Evolutionary conservation across 2,888 invertebrate species (phyloP).

Genomic region (Coelogynopora nodosa): DNA sequence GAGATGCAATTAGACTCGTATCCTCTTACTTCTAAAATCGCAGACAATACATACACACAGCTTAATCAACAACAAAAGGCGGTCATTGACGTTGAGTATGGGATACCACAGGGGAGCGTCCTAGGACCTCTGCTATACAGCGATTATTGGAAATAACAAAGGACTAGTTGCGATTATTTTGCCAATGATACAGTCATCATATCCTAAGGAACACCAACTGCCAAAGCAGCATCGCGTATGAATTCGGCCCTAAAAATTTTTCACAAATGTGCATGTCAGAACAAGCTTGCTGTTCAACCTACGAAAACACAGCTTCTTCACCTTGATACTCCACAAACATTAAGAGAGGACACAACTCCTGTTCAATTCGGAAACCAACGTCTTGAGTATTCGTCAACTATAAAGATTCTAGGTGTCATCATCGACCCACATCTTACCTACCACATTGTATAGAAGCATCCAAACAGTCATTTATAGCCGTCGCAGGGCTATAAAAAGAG

Average conservation of each 20-base stretch:
- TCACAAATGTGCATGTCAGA: constrained; percentile 14
- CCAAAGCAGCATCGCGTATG: constrained; percentile 19
- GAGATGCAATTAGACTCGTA: not conserved
- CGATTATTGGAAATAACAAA: constrained; percentile 14
- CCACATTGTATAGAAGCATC: constrained; percentile 8
- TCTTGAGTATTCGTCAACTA: constrained; percentile 10
- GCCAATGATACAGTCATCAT: not conserved
- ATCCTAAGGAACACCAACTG: not conserved
- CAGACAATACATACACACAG: constrained; percentile 14
- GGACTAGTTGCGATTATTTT: constrained; percentile 6
- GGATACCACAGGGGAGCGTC: constrained; percentile 6
- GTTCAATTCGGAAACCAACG: constrained; percentile 15
- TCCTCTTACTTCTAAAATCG: constrained; percentile 4
- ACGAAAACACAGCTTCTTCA: not conserved
- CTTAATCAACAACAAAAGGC: not conserved
- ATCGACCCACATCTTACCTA: constrained; percentile 9
- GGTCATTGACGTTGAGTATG: constrained; percentile 1
- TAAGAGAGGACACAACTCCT: constrained; percentile 24
- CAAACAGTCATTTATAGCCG: not conserved
- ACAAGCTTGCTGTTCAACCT: constrained; percentile 12
- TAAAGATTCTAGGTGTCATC: constrained; percentile 4
- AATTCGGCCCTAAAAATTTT: constrained; percentile 8
- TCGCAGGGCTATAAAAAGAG: constrained; percentile 5
- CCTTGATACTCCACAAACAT: not conserved
- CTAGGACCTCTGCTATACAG: constrained; percentile 7